Evolutionary conservation across 2,113 vertebrate genomes (phyloP).

Genomic region (Tychaedon coryphoeus): DNA sequence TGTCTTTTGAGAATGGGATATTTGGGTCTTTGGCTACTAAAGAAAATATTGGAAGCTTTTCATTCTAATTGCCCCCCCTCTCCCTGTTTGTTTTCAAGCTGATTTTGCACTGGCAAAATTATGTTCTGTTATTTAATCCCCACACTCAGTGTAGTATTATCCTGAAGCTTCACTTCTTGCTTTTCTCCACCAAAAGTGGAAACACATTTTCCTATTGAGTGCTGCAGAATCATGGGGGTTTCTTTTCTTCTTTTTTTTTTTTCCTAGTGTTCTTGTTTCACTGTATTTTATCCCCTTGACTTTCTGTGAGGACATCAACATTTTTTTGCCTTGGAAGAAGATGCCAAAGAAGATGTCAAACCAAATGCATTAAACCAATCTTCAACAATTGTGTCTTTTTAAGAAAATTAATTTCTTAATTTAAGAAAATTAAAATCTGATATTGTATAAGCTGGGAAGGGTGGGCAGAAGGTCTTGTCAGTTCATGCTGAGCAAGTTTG

Average conservation of each 20-base stretch:
- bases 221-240: accelerated
- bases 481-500: background rate
- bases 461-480: accelerated
- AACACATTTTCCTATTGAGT: background rate
- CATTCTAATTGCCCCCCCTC: background rate
- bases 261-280: background rate
- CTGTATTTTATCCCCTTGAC: background rate
- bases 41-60: background rate
- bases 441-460: background rate
- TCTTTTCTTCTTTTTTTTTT: background rate
- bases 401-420: background rate
- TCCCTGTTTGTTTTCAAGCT: background rate
- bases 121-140: background rate
- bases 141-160: background rate
- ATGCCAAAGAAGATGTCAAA: too few relatives aligned
- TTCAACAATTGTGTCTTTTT: background rate
- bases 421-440: background rate
- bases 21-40: background rate
- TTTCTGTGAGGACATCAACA: background rate
- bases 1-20: background rate
- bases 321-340: background rate
- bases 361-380: background rate
- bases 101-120: background rate
- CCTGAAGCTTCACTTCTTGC: background rate
- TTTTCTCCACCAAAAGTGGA: background rate